Conservation (phyloP, 2,888 invertebrate genomes). For the Itoplectis maculator region DNA sequence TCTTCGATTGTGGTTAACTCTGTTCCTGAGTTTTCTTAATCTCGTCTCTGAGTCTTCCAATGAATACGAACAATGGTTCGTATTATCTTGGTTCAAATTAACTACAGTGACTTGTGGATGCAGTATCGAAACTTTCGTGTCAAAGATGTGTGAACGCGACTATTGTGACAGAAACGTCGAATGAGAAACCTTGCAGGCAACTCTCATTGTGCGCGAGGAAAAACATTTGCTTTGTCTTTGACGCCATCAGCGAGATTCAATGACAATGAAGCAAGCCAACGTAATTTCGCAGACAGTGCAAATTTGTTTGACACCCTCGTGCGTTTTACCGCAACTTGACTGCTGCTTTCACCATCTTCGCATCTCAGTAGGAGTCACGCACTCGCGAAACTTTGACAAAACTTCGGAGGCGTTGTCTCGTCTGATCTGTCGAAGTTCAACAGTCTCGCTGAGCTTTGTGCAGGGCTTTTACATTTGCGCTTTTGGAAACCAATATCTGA, state of each 20-base stretch:
- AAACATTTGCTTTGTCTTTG: not conserved
- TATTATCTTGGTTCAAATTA: not conserved
- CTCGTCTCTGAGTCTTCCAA: too few species aligned
- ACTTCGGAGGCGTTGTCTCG: not conserved
- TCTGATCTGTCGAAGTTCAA: conserved; percentile 18
- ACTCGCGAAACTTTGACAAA: conserved; percentile 16
- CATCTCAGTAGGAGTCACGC: not conserved
- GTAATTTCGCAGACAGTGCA: not conserved
- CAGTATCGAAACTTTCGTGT: not conserved
- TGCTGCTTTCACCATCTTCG: not conserved
- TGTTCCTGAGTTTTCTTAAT: too few species aligned
- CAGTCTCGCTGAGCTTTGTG: not conserved
- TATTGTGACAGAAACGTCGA: not conserved
- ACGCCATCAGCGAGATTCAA: not conserved
- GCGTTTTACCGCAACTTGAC: conserved; percentile 13
- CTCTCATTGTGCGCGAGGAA: not conserved
- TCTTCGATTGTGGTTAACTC: too few species aligned
- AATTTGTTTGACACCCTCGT: conserved; percentile 1
- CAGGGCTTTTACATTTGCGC: not conserved
- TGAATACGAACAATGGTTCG: not conserved
- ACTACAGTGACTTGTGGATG: not conserved
- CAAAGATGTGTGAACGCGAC: not conserved
- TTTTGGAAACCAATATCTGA: not conserved
- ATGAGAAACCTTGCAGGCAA: not conserved
- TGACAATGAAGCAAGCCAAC: conserved; percentile 9